Evolutionary conservation across 2,113 vertebrate species (phyloP), one percentile per base, ranked within the genome.

Genomic region (Cryptomyrus ogoouensis): DNA sequence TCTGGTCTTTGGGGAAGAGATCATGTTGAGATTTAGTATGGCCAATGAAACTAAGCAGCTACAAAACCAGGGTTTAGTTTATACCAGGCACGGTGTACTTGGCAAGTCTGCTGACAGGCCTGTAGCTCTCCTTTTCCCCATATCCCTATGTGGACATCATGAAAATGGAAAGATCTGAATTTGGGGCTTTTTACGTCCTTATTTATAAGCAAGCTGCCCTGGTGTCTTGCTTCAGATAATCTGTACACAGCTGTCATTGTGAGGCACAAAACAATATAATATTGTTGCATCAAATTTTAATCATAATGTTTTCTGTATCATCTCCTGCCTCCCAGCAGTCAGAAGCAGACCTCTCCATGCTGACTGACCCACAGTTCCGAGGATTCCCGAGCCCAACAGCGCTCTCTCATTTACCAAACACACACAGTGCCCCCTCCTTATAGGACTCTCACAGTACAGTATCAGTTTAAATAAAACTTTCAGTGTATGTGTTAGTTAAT

Each of bases 321-420:
- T 66, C 35, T 90, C 77, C 92, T 52, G 49, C 31, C 83, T 85
- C 44, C 17, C 80, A 31, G 53, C 91, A 96, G 95, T 91, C 90
- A 49, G 96, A 96, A 90, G 77, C 93, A 5, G 95, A 96, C 77
- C 89, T 93, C 47, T 92, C 95, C 1, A 91, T 91, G 62, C 91
- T 95, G 93, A 90, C 95, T 42, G 95, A 96, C 31, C 49, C 93
- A 24, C 94, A 92, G 80, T 96, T 95, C 92, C 92, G 95, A 89
- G 95, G 95, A 52, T 95, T 96, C 91, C 94, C 95, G 83, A 96
- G 95, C n/a, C 96, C 96, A 0, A 93, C 93, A 27, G 94, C 95
- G 46, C 93, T 95, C 80, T 95, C 95, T 47, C 95, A 95, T 91
- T 95, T 93, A 96, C 74, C 52, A 10, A 52, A 77, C 13, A 27